phyloP scores from a whole-genome alignment of 2,888 invertebrate species.

The Gerris lacustris region DNA sequence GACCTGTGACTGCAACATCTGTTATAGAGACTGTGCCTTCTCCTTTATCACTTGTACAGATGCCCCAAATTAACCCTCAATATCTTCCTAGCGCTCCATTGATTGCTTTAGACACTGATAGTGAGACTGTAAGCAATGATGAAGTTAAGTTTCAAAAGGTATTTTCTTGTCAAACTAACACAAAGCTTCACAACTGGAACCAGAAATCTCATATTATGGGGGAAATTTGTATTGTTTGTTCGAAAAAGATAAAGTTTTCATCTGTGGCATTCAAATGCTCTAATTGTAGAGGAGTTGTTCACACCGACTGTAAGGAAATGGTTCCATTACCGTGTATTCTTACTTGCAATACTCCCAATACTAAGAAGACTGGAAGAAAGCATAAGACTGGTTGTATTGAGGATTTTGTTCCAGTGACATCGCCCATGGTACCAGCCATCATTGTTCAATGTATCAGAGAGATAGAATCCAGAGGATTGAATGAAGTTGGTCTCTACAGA shows the following conservation, averaged over 20 bases:
- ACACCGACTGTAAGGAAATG: conserved; percentile 68
- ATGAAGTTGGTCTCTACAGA: conserved; percentile 82
- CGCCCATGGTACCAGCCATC: conserved; percentile 89
- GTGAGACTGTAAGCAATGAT: not conserved
- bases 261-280: conserved; percentile 70
- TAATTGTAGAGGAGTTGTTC: conserved; percentile 72
- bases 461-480: conserved; percentile 76
- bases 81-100: conserved; percentile 25
- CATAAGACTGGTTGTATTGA: no score
- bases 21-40: conserved; percentile 51
- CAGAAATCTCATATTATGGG: conserved; percentile 66
- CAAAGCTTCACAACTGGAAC: conserved; percentile 52
- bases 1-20: conserved; percentile 56
- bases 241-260: conserved; percentile 73
- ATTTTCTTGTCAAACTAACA: conserved; percentile 22
- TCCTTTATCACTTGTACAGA: not conserved
- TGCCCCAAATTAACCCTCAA: not conserved
- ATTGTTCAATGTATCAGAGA: conserved; percentile 91
- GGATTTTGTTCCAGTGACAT: conserved; percentile 71
- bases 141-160: not conserved
- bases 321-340: conserved; percentile 82
- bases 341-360: conserved; percentile 48
- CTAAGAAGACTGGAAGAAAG: conserved; percentile 39
- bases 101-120: not conserved
- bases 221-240: conserved; percentile 65